phyloP scores from a whole-genome alignment of 2,888 invertebrate genomes.

The Mimas tiliae region DNA sequence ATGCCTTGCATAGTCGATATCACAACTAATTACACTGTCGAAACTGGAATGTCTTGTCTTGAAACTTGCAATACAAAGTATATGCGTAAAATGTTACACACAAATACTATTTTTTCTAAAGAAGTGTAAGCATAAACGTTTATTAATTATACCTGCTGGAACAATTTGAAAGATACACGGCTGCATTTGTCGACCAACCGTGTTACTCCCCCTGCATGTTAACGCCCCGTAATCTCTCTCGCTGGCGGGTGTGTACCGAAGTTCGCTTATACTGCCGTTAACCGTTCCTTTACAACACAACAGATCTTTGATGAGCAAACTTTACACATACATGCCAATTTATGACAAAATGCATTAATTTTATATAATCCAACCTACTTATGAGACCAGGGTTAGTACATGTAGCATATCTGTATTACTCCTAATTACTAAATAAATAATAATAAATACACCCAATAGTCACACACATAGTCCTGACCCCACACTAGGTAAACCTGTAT shows the following conservation, averaged over 20 bases:
- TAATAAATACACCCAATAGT: no score
- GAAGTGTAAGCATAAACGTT: background rate
- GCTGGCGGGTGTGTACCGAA: conserved; percentile 93
- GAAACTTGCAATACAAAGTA: no score
- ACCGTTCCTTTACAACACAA: conserved; percentile 61
- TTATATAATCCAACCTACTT: no score
- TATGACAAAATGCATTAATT: background rate
- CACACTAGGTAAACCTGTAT: no score
- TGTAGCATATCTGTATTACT: no score
- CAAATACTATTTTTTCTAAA: no score
- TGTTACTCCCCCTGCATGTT: conserved; percentile 93
- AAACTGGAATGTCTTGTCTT: no score
- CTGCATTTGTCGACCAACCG: conserved; percentile 92
- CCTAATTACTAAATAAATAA: no score
- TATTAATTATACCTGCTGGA: conserved; percentile 89
- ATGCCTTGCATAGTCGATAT: no score
- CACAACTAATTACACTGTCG: no score
- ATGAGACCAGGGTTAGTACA: no score
- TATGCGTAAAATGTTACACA: background rate
- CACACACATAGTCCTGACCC: no score
- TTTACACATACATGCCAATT: background rate
- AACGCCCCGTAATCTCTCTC: conserved; percentile 95
- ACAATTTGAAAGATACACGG: conserved; percentile 96
- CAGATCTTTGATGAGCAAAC: conserved; percentile 6
- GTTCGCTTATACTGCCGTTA: conserved; percentile 89